Evolutionary conservation across 2,888 invertebrate genomes (phyloP).

Genomic region (Limnephilus marmoratus): DNA sequence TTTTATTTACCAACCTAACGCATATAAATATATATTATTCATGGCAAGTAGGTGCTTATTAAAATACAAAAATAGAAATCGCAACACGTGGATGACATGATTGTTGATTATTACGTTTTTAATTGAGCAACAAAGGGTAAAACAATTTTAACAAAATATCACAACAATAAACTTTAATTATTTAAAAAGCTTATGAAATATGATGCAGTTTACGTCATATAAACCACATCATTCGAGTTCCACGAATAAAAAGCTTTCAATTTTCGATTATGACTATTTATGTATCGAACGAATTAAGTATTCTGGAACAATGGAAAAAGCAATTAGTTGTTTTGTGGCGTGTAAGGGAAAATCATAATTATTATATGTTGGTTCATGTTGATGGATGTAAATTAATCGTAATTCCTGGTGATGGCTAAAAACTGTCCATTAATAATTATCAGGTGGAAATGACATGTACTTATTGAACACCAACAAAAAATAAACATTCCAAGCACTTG

Average conservation of each 20-base stretch:
- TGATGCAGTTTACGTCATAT: neutral
- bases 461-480: neutral
- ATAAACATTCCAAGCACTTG: neutral
- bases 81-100: too few relatives aligned
- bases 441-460: neutral
- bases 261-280: neutral
- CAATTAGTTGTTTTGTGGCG: neutral
- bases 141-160: neutral
- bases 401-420: neutral
- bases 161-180: neutral
- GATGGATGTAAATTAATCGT: neutral
- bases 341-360: neutral
- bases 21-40: neutral
- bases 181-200: too few relatives aligned
- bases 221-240: neutral
- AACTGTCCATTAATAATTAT: constrained; percentile 2
- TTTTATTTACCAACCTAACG: neutral
- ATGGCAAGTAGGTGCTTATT: neutral
- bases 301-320: neutral
- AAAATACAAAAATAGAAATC: too few relatives aligned
- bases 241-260: neutral
- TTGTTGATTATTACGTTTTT: neutral
- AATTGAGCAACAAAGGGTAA: neutral
- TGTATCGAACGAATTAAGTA: neutral
- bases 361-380: neutral